These are phyloP conservation scores for Oscheius onirici DNA, from an alignment of 2,888 invertebrate genomes.

Conservation along the genomic window DNA sequence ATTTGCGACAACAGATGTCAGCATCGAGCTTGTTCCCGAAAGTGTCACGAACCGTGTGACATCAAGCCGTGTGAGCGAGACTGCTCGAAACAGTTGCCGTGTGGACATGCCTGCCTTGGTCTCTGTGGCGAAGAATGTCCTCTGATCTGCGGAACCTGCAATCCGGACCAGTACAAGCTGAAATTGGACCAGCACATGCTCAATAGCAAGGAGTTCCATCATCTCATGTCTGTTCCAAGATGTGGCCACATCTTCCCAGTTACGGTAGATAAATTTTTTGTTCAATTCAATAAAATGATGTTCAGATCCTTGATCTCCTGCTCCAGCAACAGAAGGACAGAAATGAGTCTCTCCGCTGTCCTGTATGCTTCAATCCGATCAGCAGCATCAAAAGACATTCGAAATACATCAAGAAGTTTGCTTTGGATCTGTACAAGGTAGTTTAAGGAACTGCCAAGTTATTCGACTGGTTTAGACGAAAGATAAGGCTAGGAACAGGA, in stretches of 20 bases:
- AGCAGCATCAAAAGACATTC: constrained; percentile 4
- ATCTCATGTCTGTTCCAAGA: constrained; percentile 2
- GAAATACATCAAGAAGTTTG: constrained; percentile 4
- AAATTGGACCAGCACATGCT: background rate
- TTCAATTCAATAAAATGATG: background rate
- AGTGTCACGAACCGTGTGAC: constrained; percentile 71
- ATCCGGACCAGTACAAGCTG: background rate
- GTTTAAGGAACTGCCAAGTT: too few species aligned
- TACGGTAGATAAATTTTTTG: background rate
- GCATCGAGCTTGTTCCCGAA: constrained; percentile 70
- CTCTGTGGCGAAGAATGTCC: constrained; percentile 81
- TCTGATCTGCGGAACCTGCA: constrained; percentile 28
- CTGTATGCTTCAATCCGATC: constrained; percentile 3
- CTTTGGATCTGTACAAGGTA: constrained; percentile 7
- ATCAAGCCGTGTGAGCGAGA: constrained; percentile 72
- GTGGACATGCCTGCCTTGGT: constrained; percentile 79
- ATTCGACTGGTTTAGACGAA: background rate
- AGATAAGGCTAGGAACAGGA: background rate
- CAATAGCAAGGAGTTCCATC: background rate
- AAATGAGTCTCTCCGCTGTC: background rate
- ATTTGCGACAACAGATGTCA: constrained; percentile 72
- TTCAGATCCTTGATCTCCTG: constrained; percentile 22
- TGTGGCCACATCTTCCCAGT: constrained; percentile 28
- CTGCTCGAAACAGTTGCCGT: constrained; percentile 72
- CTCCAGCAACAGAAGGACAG: background rate